Evolutionary conservation across 2,113 vertebrate genomes (phyloP).

Genomic region (Anolis carolinensis): DNA sequence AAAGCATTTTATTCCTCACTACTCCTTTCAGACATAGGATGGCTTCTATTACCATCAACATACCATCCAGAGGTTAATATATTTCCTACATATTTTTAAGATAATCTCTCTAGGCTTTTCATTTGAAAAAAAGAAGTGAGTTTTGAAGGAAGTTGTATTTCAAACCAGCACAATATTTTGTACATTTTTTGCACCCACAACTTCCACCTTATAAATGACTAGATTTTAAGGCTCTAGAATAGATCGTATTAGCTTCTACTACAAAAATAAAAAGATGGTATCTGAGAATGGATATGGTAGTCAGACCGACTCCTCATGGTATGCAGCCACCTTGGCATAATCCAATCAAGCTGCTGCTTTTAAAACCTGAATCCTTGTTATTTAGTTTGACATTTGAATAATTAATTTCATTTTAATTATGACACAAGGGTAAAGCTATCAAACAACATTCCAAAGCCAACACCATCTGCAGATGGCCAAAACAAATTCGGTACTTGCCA

Average conservation of each 20-base stretch:
- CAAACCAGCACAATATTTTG: neutral
- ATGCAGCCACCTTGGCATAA: neutral
- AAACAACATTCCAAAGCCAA: slow-evolving; percentile 36
- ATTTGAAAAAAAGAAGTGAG: neutral
- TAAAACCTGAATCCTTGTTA: neutral
- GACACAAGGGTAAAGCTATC: slow-evolving; percentile 35
- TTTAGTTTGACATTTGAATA: slow-evolving; percentile 14
- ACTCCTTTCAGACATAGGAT: neutral
- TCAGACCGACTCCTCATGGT: neutral
- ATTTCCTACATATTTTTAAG: neutral
- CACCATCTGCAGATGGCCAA: neutral
- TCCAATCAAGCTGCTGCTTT: neutral
- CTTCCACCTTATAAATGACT: no score
- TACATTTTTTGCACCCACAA: neutral
- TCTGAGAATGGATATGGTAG: neutral
- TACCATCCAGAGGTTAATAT: neutral
- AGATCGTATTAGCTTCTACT: neutral
- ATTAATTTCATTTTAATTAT: slow-evolving; percentile 30
- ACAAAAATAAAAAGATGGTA: neutral
- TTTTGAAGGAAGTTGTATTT: neutral
- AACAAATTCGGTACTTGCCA: slow-evolving; percentile 8
- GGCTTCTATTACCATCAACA: neutral
- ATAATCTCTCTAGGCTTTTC: neutral
- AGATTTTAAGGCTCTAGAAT: neutral
- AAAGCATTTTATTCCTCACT: neutral